Base-by-base conservation (phyloP, 35 echinoderm and acorn worm species). In the Apostichopus californicus region DNA sequence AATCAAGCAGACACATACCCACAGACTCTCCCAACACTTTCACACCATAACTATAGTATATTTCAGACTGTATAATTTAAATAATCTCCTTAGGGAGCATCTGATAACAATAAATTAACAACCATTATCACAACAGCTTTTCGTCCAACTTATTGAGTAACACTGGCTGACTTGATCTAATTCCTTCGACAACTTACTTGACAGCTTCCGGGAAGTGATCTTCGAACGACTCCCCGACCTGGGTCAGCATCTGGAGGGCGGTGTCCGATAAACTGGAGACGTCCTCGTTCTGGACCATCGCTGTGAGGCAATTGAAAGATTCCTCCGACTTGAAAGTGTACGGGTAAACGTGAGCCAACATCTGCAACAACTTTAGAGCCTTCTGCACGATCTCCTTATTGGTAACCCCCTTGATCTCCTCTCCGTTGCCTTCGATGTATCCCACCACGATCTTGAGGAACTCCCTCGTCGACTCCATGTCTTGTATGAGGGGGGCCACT, bases 401-500 rank as follows among this genome's bases (percentile, higher is more conserved):
- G 4, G 53, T 75, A 2, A 92, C 87, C 8, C 95, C 97, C 80
- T 95, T 93, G 73, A 99, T 63, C 5, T 92, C 86, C 13, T 88
- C 92, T 17, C 66, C 92, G 6, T 25, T 79, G 15, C 95, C 95
- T n/a, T 73, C 75, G 5, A 78, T 73, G 72, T 94, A 82, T 54
- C 80, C 87, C 17, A 81, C 66, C 9, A 99, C 90, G 15, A 95
- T 81, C 23, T 86, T 83, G n/a, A 96, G 66, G 58, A 99, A 86
- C 70, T 96, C 94, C 78, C 87, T 88, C 34, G 95, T 92, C 53
- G 97, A 93, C 4, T 81, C 66, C 4, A 77, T 85, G 70, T 99
- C 97, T 10, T 96, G 94, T 23, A 96, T 93, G 9, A 99, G 82
- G 14, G 97, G 97, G 0, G 97, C 93, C 9, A 96, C 92, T 64